Evolutionary conservation across 2,888 invertebrate species (phyloP).

Genomic region (Limnephilus auricula): DNA sequence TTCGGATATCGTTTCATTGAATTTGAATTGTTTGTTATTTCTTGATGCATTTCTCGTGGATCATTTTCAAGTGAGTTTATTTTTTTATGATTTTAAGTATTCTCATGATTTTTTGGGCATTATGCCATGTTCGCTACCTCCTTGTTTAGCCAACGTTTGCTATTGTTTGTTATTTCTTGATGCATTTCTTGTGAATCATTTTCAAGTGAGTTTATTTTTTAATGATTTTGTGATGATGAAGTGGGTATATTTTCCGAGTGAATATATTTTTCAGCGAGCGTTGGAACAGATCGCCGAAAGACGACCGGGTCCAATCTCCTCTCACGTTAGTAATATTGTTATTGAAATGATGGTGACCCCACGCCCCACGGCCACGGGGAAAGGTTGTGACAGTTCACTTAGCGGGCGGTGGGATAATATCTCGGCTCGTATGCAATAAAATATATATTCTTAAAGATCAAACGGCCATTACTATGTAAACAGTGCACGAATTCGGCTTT

Average conservation of each 20-base stretch:
- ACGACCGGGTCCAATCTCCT: slow-evolving; percentile 4
- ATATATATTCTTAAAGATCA: slow-evolving; percentile 45
- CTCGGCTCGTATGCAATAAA: slow-evolving; percentile 47
- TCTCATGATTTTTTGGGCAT: no score
- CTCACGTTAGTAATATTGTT: slow-evolving; percentile 31
- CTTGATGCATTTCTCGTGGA: no score
- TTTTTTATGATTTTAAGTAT: no score
- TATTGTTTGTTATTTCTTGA: background rate
- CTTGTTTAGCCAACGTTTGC: no score
- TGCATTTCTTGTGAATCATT: no score
- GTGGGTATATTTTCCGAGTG: background rate
- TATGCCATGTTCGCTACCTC: no score
- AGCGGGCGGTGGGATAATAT: slow-evolving; percentile 30
- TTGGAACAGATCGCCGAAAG: background rate
- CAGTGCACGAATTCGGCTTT: slow-evolving; percentile 45
- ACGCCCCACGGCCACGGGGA: slow-evolving; percentile 20
- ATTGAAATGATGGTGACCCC: slow-evolving; percentile 40
- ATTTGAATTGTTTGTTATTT: background rate
- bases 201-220: no score
- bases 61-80: no score
- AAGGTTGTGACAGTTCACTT: slow-evolving; percentile 42
- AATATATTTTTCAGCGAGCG: background rate
- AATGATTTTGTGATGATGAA: no score
- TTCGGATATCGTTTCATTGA: no score
- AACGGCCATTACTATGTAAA: slow-evolving; percentile 40